phyloP scores from a whole-genome alignment of 2,797 vertebrate genomes.

The Chrysolophus pictus region DNA sequence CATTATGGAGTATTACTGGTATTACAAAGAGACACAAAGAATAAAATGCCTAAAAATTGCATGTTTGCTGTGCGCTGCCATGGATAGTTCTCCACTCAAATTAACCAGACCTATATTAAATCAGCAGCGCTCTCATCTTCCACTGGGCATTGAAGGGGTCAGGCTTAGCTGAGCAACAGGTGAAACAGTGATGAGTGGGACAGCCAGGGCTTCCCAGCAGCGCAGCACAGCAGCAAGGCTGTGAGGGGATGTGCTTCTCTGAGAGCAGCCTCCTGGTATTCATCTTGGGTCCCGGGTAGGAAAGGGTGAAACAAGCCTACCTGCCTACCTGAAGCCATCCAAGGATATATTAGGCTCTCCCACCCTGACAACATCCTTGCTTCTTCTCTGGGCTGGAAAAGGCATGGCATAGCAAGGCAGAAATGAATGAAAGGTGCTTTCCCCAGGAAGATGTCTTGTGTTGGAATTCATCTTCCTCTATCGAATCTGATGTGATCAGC shows the following conservation, averaged over 20 bases:
- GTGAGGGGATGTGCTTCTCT: neutral
- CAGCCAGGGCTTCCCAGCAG: neutral
- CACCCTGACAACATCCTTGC: neutral
- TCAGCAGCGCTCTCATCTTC: neutral
- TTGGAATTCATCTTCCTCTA: neutral
- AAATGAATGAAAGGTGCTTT: neutral
- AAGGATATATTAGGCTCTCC: neutral
- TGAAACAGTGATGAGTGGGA: neutral
- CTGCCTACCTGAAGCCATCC: neutral
- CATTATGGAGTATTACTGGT: neutral
- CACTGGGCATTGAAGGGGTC: neutral
- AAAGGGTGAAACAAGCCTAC: neutral
- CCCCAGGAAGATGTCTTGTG: neutral
- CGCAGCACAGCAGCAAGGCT: neutral
- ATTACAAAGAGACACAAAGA: neutral
- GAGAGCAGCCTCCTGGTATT: neutral
- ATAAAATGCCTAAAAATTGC: neutral
- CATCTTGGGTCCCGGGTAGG: neutral
- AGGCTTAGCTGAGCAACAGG: rapidly evolving
- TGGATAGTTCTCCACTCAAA: neutral
- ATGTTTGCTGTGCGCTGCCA: neutral
- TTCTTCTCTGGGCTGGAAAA: neutral
- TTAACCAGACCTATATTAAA: neutral
- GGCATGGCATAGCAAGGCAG: neutral
- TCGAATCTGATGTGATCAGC: neutral